phyloP scores from a whole-genome alignment of 2,888 invertebrate species.

The Tachina lurida region DNA sequence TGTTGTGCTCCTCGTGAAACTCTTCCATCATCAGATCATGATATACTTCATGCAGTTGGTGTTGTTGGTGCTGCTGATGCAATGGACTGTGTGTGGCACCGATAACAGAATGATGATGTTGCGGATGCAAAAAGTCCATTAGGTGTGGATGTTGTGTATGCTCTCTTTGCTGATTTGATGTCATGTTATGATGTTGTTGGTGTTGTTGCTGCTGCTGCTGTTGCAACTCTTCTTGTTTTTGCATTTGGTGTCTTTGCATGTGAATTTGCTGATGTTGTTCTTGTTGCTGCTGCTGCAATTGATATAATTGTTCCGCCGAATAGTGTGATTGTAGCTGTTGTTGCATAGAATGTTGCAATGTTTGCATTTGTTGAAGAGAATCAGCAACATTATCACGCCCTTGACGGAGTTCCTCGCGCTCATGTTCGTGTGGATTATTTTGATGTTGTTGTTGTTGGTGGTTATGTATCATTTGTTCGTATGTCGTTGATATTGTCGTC shows the following conservation, averaged over 20 bases:
- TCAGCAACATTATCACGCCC: constrained; percentile 17
- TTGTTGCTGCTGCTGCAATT: constrained; percentile 53
- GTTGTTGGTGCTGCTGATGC: constrained; percentile 62
- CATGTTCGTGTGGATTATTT: constrained; percentile 16
- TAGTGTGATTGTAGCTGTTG: constrained; percentile 61
- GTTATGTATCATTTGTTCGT: constrained; percentile 55
- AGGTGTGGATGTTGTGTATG: constrained; percentile 72
- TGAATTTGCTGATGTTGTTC: constrained; percentile 52
- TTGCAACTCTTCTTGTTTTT: constrained; percentile 50
- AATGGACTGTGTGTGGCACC: constrained; percentile 73
- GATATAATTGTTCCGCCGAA: constrained; percentile 44
- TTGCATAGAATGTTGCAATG: constrained; percentile 57
- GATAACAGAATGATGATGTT: constrained; percentile 73
- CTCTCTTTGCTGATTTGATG: constrained; percentile 62
- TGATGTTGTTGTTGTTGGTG: constrained; percentile 24
- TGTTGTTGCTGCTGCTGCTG: constrained; percentile 16
- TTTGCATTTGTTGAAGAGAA: constrained; percentile 48
- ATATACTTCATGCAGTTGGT: constrained; percentile 65
- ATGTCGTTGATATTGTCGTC: constrained; percentile 39
- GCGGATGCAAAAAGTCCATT: constrained; percentile 72
- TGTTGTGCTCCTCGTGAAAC: constrained; percentile 78
- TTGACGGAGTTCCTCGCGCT: constrained; percentile 43
- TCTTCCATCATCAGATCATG: constrained; percentile 81
- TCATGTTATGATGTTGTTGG: constrained; percentile 48
- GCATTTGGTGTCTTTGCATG: constrained; percentile 71